Evolutionary conservation across 2,888 invertebrate species (phyloP).

Genomic region (Pherbina coryleti): DNA sequence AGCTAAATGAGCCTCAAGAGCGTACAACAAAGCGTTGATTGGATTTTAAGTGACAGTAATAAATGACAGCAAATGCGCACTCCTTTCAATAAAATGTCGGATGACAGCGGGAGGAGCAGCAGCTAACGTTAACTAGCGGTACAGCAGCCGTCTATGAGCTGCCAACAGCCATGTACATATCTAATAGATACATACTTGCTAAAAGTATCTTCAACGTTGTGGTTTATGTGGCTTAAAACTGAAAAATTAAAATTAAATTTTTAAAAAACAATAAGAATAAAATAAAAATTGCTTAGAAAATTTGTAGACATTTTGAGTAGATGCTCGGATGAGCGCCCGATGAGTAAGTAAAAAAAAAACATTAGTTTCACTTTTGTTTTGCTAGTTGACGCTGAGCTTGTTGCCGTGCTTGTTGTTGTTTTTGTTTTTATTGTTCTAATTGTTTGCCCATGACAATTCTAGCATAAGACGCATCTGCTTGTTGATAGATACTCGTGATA

Average conservation of each 20-base stretch:
- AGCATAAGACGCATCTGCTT: not conserved
- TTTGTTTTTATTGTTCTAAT: not conserved
- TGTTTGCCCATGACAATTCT: no score
- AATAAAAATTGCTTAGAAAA: not conserved
- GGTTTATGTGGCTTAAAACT: no score
- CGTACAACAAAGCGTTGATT: constrained; percentile 58
- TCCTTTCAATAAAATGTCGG: not conserved
- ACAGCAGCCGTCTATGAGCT: not conserved
- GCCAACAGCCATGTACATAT: not conserved
- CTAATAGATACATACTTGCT: not conserved
- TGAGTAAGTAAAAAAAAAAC: no score
- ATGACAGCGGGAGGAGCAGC: not conserved
- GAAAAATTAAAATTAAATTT: not conserved
- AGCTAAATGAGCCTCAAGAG: no score
- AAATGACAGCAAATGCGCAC: constrained; percentile 62
- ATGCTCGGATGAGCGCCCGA: not conserved
- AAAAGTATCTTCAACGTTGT: not conserved
- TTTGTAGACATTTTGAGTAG: not conserved
- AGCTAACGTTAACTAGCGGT: not conserved
- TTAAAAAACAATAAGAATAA: not conserved
- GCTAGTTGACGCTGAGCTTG: not conserved
- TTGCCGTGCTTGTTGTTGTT: not conserved
- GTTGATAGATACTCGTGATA: constrained; percentile 9
- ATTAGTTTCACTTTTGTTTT: not conserved
- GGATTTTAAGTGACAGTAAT: constrained; percentile 65